phyloP scores from a whole-genome alignment of 2,113 vertebrate species.

The Antigone vipio region DNA sequence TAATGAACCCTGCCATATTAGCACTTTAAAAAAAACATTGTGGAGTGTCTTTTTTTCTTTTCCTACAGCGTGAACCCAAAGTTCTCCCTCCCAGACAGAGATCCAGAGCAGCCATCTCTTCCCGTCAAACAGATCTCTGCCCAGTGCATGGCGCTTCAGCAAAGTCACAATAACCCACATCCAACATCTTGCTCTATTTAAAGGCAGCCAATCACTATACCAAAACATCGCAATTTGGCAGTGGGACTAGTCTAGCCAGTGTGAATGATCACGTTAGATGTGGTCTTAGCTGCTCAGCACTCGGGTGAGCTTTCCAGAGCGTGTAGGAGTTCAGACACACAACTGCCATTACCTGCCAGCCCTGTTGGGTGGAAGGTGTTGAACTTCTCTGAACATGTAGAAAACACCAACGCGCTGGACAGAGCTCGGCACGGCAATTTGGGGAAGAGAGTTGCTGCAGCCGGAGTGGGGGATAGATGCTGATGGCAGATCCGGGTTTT shows the following conservation, averaged over 20 bases:
- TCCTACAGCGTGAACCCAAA: neutral
- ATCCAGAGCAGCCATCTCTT: neutral
- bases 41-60: neutral
- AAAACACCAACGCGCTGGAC: accelerated
- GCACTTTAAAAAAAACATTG: neutral
- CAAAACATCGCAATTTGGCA: neutral
- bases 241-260: neutral
- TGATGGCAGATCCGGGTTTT: neutral
- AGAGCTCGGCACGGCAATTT: neutral
- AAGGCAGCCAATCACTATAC: neutral
- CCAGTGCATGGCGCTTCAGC: neutral
- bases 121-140: neutral
- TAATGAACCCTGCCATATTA: neutral
- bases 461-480: neutral
- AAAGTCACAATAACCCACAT: neutral
- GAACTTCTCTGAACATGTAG: neutral
- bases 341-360: neutral
- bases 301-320: neutral
- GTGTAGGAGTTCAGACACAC: accelerated
- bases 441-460: neutral
- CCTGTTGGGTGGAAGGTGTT: neutral
- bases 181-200: neutral
- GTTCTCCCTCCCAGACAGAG: neutral
- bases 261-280: neutral
- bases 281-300: neutral